Evolutionary conservation across 2,888 invertebrate species (phyloP).

Genomic region (Diaphora mendica): DNA sequence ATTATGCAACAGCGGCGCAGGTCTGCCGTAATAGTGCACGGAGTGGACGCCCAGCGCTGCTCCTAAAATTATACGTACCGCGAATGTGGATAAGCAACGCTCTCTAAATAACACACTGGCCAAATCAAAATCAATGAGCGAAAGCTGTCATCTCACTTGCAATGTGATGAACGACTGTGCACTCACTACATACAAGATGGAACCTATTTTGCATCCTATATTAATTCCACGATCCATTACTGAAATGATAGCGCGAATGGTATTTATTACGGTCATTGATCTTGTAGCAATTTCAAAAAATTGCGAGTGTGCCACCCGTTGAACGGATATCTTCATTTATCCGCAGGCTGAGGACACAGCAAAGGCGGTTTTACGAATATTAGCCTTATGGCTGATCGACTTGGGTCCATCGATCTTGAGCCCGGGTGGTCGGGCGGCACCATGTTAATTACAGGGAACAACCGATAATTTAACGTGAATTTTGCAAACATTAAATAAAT

Average conservation of each 20-base stretch:
- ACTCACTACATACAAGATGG: neutral
- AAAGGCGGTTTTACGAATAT: constrained; percentile 73
- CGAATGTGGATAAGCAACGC: constrained; percentile 51
- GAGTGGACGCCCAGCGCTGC: constrained; percentile 68
- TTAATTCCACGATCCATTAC: constrained; percentile 69
- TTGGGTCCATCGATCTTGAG: constrained; percentile 75
- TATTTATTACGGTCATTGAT: constrained; percentile 70
- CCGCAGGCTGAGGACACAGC: constrained; percentile 62
- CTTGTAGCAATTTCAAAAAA: constrained; percentile 68
- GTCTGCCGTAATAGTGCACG: constrained; percentile 80
- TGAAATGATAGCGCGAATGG: constrained; percentile 71
- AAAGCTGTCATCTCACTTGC: constrained; percentile 20
- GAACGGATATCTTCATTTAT: constrained; percentile 76
- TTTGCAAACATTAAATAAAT: constrained; percentile 83
- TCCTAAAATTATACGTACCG: constrained; percentile 77
- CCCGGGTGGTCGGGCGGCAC: constrained; percentile 78
- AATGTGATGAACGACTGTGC: constrained; percentile 3
- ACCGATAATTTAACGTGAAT: constrained; percentile 81
- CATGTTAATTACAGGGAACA: constrained; percentile 81
- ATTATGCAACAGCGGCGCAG: constrained; percentile 83
- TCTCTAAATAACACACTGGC: constrained; percentile 62
- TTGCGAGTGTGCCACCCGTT: constrained; percentile 53
- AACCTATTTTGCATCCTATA: constrained; percentile 28
- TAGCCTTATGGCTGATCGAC: constrained; percentile 73
- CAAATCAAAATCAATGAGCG: constrained; percentile 44